Evolutionary conservation across 2,888 invertebrate species (phyloP).

Genomic region (Oxytorus armatus): DNA sequence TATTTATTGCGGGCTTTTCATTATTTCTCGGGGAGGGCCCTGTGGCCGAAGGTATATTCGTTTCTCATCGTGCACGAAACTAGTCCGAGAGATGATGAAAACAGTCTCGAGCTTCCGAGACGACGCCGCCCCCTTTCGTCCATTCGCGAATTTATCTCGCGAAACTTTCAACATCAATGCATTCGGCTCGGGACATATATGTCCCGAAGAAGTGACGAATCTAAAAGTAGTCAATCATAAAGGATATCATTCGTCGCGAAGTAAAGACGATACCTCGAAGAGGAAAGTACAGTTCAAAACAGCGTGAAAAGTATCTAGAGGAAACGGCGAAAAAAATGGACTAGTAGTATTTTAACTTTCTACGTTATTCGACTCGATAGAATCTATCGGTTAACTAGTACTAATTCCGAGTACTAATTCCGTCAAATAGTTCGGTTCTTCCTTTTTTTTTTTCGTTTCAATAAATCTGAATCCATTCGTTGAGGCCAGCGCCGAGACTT

Average conservation of each 20-base stretch:
- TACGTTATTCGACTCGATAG: constrained; percentile 13
- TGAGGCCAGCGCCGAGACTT: constrained; percentile 46
- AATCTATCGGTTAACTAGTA: constrained; percentile 42
- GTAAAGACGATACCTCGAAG: too few species aligned
- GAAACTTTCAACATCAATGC: neutral
- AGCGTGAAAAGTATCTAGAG: neutral
- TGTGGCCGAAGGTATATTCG: constrained; percentile 29
- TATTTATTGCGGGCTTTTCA: constrained; percentile 84
- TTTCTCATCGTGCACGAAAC: constrained; percentile 45
- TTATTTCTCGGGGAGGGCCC: constrained; percentile 78
- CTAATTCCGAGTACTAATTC: constrained; percentile 36
- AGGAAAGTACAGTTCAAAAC: too few species aligned
- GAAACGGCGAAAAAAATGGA: constrained; percentile 5
- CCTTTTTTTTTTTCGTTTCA: constrained; percentile 43
- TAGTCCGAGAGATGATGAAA: constrained; percentile 53
- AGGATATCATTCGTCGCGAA: too few species aligned
- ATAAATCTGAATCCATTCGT: constrained; percentile 25
- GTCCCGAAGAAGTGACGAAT: too few species aligned
- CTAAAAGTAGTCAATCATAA: too few species aligned
- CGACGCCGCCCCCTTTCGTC: constrained; percentile 33
- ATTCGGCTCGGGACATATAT: too few species aligned
- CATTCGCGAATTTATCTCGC: neutral
- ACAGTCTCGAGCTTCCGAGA: constrained; percentile 57
- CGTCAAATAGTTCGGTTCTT: constrained; percentile 32
- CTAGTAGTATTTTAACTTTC: constrained; percentile 30